Percentiles rank a stretch among this genome's conserved stretches.
Conservation (phyloP, 2,113 vertebrate species). For the Anoplopoma fimbria region DNA sequence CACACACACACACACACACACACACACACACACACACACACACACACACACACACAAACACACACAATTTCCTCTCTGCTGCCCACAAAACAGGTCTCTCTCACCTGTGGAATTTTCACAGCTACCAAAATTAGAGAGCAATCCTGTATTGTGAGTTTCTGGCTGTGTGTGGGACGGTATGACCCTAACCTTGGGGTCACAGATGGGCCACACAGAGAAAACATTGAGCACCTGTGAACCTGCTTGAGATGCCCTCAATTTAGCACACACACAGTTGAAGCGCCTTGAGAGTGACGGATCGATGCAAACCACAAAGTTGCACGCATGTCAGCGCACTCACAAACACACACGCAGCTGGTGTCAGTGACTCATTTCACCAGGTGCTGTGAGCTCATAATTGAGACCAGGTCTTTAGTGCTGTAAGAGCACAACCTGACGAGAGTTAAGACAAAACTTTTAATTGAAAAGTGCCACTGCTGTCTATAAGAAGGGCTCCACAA, state of each 20-base stretch:
- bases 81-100: constrained; percentile 12
- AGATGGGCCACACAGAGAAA: constrained; percentile 25
- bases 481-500: constrained; percentile 27
- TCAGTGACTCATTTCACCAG: constrained; percentile 35
- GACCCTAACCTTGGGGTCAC: constrained; percentile 44
- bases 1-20: constrained; percentile 11
- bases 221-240: constrained; percentile 55
- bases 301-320: constrained; percentile 19
- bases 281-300: not conserved
- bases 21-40: constrained; percentile 31
- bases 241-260: constrained; percentile 52
- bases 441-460: constrained; percentile 72
- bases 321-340: not conserved
- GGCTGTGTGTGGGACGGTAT: not conserved
- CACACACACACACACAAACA: constrained; percentile 30
- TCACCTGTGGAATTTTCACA: constrained; percentile 40
- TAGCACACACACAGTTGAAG: constrained; percentile 33
- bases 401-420: constrained; percentile 45
- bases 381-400: constrained; percentile 58
- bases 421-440: constrained; percentile 52
- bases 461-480: constrained; percentile 59
- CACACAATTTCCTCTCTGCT: constrained; percentile 21
- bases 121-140: constrained; percentile 42
- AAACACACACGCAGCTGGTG: constrained; percentile 48
- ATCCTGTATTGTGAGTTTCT: constrained; percentile 16